Evolutionary conservation across 1,140 invertebrate species (phyloP).

Genomic region (Rhizoglyphus robini): DNA sequence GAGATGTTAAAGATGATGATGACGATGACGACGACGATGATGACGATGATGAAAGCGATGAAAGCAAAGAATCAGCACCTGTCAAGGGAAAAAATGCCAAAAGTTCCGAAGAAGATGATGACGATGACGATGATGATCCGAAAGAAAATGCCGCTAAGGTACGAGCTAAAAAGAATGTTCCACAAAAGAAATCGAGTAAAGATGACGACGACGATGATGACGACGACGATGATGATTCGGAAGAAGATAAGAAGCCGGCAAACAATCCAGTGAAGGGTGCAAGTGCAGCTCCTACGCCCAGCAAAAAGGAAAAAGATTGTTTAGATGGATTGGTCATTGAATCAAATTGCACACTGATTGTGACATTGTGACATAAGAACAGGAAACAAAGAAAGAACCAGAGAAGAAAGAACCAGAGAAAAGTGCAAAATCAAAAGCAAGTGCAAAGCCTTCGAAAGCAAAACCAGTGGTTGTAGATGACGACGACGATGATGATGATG

Average conservation of each 20-base stretch:
- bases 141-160: constrained; percentile 9
- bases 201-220: constrained; percentile 12
- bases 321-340: no score
- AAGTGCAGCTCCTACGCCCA: background rate
- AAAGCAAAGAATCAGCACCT: background rate
- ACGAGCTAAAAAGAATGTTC: constrained; percentile 11
- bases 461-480: background rate
- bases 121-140: constrained; percentile 17
- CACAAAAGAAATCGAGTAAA: constrained; percentile 20
- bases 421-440: background rate
- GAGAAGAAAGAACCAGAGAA: background rate
- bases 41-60: constrained; percentile 6
- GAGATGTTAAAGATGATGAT: constrained; percentile 23
- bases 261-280: background rate
- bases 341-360: no score
- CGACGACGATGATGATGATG: constrained; percentile 20
- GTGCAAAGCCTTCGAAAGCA: background rate
- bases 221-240: constrained; percentile 10
- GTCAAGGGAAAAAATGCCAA: constrained; percentile 4
- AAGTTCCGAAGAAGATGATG: constrained; percentile 10
- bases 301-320: background rate
- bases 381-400: background rate
- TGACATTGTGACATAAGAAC: no score
- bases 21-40: constrained; percentile 23
- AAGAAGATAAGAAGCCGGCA: no score